Conservation (phyloP, 2,797 vertebrate species). For the Alauda arvensis region DNA sequence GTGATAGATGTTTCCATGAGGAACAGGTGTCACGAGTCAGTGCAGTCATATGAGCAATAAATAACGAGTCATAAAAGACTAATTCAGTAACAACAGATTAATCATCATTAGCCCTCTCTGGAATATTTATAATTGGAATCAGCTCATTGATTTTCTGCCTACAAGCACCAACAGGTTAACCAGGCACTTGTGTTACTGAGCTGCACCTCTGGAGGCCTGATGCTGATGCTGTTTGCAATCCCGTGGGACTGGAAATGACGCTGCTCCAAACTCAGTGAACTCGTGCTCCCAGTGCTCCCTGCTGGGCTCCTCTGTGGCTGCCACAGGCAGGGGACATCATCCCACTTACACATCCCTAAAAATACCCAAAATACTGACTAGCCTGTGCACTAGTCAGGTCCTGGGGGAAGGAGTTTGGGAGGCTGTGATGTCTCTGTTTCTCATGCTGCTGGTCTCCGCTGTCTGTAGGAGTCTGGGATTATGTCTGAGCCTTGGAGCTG, state of each 20-base stretch:
- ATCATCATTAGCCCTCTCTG: constrained; percentile 31
- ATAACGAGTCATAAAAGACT: constrained; percentile 25
- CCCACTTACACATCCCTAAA: background rate
- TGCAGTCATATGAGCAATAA: background rate
- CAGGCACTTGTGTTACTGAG: background rate
- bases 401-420: background rate
- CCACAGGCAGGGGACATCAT: background rate
- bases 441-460: background rate
- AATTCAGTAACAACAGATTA: constrained; percentile 26
- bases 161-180: constrained; percentile 8
- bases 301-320: background rate
- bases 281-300: background rate
- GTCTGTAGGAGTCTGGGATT: constrained; percentile 22
- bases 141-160: constrained; percentile 13
- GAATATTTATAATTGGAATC: constrained; percentile 27
- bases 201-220: background rate
- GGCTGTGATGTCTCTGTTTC: background rate
- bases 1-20: constrained; percentile 16
- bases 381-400: background rate
- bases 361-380: background rate
- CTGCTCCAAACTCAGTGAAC: background rate
- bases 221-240: background rate
- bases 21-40: constrained; percentile 27
- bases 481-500: background rate
- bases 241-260: background rate